phyloP scores from a whole-genome alignment of 2,113 vertebrate species.

The Colossoma macropomum region DNA sequence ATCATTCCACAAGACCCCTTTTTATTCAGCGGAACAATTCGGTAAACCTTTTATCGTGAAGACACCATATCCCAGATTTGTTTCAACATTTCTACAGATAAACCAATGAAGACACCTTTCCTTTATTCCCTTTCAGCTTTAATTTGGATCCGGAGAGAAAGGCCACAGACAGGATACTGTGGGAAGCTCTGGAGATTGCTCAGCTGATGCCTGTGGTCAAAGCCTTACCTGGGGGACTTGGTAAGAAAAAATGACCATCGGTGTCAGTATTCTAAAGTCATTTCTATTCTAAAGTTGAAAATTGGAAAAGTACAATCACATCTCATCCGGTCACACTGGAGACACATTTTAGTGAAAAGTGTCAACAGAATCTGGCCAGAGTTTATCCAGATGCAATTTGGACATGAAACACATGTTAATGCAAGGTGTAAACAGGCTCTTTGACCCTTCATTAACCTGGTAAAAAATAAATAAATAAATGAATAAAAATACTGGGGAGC shows the following conservation, averaged over 20 bases:
- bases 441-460: no score
- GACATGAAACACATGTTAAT: no score
- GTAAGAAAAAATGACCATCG: conserved; percentile 71
- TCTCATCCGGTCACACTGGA: no score
- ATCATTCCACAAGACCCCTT: conserved; percentile 98
- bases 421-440: no score
- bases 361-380: no score
- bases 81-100: background rate
- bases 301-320: no score
- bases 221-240: conserved; percentile 89
- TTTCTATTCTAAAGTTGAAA: no score
- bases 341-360: no score
- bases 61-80: background rate
- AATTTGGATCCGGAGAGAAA: conserved; percentile 97
- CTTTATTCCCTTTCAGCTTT: conserved; percentile 78
- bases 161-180: conserved; percentile 91
- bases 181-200: conserved; percentile 98
- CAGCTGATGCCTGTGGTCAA: conserved; percentile 96
- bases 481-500: no score
- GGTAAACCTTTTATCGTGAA: conserved; percentile 71
- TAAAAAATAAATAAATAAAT: no score
- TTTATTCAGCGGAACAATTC: conserved; percentile 94
- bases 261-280: no score
- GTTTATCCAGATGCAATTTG: no score
- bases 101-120: background rate